These are phyloP conservation scores for Heterodera carotae DNA, from an alignment of 1,140 invertebrate genomes.

Conservation along the genomic window DNA sequence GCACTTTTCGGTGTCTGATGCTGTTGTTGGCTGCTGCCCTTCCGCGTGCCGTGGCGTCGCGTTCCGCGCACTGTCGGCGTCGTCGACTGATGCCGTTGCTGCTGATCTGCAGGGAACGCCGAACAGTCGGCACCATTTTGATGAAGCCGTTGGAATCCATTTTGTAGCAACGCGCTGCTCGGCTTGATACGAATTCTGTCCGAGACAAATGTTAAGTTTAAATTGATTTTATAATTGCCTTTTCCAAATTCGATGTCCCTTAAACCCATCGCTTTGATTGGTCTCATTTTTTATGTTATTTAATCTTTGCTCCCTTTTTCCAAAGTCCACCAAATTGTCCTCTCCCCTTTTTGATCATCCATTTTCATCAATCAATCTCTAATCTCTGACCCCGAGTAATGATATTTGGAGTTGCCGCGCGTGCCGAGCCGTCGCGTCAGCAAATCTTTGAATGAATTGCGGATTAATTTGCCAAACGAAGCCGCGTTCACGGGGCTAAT, in stretches of 20 bases:
- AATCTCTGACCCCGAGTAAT: constrained; percentile 90
- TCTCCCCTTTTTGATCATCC: too few relatives aligned
- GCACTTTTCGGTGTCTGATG: not conserved
- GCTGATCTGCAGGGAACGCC: not conserved
- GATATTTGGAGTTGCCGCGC: constrained; percentile 98
- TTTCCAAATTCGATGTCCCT: too few relatives aligned
- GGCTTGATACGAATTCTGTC: constrained; percentile 50
- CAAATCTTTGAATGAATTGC: constrained; percentile 93
- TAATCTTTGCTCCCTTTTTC: too few relatives aligned
- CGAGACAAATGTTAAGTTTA: constrained; percentile 20
- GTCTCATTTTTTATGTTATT: too few relatives aligned
- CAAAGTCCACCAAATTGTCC: too few relatives aligned
- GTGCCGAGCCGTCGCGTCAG: constrained; percentile 90
- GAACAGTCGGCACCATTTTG: not conserved
- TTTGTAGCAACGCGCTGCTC: constrained; percentile 31
- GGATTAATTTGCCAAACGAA: constrained; percentile 96
- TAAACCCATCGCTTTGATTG: too few relatives aligned
- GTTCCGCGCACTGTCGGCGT: constrained; percentile 2
- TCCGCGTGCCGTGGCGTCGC: constrained; percentile 5
- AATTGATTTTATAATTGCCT: too few relatives aligned
- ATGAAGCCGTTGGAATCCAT: constrained; percentile 40
- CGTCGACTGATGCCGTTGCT: not conserved
- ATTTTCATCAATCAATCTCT: too few relatives aligned
- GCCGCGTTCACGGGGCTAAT: constrained; percentile 97
- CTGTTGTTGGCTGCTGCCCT: not conserved